Evolutionary conservation across 1,140 invertebrate species (phyloP).

Genomic region (Triops longicaudatus): DNA sequence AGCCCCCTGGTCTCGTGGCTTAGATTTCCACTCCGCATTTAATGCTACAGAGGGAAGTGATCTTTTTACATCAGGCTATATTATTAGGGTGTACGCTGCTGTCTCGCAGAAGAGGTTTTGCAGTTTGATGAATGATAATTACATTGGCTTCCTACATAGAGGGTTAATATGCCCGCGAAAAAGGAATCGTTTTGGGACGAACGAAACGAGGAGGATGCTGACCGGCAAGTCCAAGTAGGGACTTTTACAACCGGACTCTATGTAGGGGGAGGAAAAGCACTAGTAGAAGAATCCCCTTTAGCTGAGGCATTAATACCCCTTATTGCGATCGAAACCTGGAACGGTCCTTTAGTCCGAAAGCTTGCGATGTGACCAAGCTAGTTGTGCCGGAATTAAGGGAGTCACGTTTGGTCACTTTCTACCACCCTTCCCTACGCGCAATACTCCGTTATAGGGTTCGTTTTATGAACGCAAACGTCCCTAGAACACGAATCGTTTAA

Average conservation of each 20-base stretch:
- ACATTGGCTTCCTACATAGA: background rate
- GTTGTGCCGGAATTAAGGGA: constrained; percentile 9
- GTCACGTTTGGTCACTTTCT: background rate
- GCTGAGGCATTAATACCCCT: background rate
- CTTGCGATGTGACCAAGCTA: background rate
- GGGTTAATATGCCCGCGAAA: constrained; percentile 11
- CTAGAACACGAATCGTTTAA: too few relatives aligned
- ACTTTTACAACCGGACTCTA: background rate
- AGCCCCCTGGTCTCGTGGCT: background rate
- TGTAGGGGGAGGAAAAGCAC: background rate
- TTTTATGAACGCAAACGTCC: too few relatives aligned
- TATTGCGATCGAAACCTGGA: background rate
- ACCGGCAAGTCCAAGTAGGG: background rate
- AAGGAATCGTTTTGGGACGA: background rate
- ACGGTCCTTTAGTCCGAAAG: background rate
- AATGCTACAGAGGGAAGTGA: background rate
- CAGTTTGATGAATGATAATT: background rate
- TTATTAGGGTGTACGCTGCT: background rate
- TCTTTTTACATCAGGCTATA: constrained; percentile 4
- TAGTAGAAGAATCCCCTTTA: background rate
- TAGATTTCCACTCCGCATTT: background rate
- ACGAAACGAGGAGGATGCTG: background rate
- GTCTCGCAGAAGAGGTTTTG: background rate
- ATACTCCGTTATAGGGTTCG: too few relatives aligned
- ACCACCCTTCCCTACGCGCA: background rate